Evolutionary conservation across 2,888 invertebrate genomes (phyloP).

Genomic region (Callyntrura sp.): DNA sequence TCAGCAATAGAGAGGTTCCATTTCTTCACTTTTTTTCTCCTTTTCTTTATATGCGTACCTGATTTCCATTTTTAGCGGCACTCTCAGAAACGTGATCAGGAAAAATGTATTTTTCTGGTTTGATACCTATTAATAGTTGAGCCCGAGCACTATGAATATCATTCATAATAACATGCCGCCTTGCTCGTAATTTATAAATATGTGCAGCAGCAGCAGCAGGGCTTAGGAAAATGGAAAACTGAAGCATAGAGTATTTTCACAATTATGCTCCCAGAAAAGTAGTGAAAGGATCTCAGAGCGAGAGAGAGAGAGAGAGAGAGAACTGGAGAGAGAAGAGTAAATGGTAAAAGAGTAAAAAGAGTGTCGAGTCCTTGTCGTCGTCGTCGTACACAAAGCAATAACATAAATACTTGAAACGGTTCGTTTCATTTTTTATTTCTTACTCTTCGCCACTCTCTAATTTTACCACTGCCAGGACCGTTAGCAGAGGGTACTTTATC

Average conservation of each 20-base stretch:
- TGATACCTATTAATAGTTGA: conserved; percentile 5
- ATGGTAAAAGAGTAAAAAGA: no score
- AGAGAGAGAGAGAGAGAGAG: background rate
- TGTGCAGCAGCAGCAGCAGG: no score
- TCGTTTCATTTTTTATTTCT: conserved; percentile 60
- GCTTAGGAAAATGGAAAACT: conserved; percentile 36
- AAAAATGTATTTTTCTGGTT: conserved; percentile 20
- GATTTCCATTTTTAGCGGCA: conserved; percentile 66
- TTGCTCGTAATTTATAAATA: conserved; percentile 61
- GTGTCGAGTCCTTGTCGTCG: background rate
- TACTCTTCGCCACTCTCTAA: conserved; percentile 24
- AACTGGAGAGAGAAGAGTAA: background rate
- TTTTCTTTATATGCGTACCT: conserved; percentile 51
- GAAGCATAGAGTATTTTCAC: conserved; percentile 43
- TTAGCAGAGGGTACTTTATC: conserved; percentile 30
- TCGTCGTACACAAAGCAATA: conserved; percentile 63
- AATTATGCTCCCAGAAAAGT: conserved; percentile 40
- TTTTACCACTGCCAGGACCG: conserved; percentile 42
- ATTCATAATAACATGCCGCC: conserved; percentile 21
- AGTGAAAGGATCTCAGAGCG: background rate
- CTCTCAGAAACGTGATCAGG: conserved; percentile 57
- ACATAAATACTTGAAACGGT: conserved; percentile 72
- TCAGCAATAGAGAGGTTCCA: background rate
- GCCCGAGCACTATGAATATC: no score
- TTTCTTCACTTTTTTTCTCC: conserved; percentile 13